These are phyloP conservation scores for Thermophis baileyi DNA, from an alignment of 2,113 vertebrate genomes.

Conservation along the genomic window DNA sequence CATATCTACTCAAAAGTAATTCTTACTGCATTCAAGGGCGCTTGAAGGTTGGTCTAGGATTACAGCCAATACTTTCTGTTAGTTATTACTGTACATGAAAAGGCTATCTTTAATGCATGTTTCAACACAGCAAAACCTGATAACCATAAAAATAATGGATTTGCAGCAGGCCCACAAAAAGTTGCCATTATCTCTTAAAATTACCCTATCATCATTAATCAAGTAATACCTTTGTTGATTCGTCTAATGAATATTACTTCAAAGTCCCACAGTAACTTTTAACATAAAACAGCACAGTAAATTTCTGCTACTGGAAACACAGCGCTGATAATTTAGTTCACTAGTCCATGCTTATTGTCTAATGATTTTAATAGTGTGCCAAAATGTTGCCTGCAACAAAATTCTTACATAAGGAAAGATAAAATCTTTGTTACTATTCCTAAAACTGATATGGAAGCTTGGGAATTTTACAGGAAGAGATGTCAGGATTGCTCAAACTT, in stretches of 20 bases:
- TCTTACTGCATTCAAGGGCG: background rate
- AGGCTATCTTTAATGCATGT: background rate
- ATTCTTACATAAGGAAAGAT: slow-evolving; percentile 9
- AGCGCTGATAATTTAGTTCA: background rate
- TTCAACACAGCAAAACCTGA: background rate
- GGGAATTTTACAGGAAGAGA: background rate
- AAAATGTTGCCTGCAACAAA: background rate
- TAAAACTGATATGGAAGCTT: slow-evolving; percentile 32
- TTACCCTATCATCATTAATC: background rate
- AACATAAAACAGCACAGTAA: background rate
- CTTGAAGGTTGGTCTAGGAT: background rate
- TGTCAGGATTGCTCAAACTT: slow-evolving; percentile 15
- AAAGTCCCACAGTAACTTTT: background rate
- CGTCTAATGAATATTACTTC: background rate
- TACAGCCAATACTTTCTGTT: background rate
- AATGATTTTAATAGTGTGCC: background rate
- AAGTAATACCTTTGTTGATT: background rate
- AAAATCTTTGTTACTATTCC: background rate
- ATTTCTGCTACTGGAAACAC: slow-evolving; percentile 4
- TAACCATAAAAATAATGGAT: background rate
- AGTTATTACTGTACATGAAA: background rate
- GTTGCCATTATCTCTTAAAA: background rate
- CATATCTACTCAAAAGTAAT: background rate
- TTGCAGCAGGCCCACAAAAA: background rate
- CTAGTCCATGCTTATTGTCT: background rate